A percentile compares a stretch with the other conserved stretches of the same genome.
These are phyloP conservation scores for Rhyacichthys aspro DNA, from an alignment of 2,797 vertebrate genomes.

Conservation along the genomic window DNA sequence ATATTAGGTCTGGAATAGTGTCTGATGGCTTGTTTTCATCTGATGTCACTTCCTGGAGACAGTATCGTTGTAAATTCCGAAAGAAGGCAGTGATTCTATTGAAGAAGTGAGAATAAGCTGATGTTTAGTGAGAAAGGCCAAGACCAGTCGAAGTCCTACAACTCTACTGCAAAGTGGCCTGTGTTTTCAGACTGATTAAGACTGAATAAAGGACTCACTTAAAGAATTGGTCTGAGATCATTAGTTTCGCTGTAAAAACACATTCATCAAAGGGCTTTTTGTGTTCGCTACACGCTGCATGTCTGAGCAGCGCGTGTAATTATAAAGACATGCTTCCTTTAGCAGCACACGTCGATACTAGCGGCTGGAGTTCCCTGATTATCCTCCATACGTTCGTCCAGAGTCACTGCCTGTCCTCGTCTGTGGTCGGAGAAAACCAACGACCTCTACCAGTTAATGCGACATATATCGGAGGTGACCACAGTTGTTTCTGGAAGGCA, in stretches of 20 bases:
- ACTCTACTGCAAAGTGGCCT: neutral
- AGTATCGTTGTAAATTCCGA: too few species aligned
- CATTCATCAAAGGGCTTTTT: conserved; percentile 15
- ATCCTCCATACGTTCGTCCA: conserved; percentile 13
- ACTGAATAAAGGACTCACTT: neutral
- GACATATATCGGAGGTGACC: too few species aligned
- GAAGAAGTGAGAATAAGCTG: too few species aligned
- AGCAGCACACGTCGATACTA: conserved; percentile 41
- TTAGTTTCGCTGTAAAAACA: conserved; percentile 2
- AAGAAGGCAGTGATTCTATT: too few species aligned
- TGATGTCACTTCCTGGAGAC: too few species aligned
- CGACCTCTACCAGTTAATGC: neutral
- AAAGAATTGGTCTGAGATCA: neutral
- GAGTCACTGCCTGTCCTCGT: neutral
- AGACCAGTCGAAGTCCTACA: neutral
- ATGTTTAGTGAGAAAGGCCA: too few species aligned
- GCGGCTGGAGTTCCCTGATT: conserved; percentile 29
- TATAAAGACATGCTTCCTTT: conserved; percentile 50
- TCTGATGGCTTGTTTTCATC: too few species aligned
- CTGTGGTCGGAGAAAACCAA: too few species aligned
- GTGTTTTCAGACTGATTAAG: conserved; percentile 28
- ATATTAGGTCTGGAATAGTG: too few species aligned
- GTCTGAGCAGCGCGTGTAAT: conserved; percentile 40
- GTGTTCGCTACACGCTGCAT: conserved; percentile 7
- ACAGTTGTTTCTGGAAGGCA: too few species aligned